phyloP scores from a whole-genome alignment of 2,888 invertebrate genomes.

The Brachylomia viminalis region DNA sequence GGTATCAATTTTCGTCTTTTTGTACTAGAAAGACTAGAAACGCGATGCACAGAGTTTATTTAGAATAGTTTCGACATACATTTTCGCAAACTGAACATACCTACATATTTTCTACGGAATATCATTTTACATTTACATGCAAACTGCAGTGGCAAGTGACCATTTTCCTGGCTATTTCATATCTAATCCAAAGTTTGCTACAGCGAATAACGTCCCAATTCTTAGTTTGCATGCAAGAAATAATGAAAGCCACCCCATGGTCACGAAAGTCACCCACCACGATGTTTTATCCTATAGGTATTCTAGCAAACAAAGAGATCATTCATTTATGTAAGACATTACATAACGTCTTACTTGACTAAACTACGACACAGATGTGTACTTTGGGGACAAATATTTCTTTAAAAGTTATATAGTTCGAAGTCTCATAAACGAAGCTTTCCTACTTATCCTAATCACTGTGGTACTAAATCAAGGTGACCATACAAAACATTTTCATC shows the following conservation, averaged over 20 bases:
- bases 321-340: not conserved
- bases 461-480: slow-evolving; percentile 8
- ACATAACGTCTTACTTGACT: not conserved
- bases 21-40: not conserved
- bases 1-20: not conserved
- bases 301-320: not conserved
- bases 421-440: not conserved
- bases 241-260: not conserved
- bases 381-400: not conserved
- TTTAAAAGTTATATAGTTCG: not conserved
- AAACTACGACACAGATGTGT: not conserved
- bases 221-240: not conserved
- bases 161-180: slow-evolving; percentile 13
- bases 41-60: not conserved
- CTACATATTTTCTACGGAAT: not conserved
- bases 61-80: not conserved
- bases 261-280: not conserved
- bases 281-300: not conserved
- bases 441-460: not conserved
- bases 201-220: not conserved
- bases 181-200: slow-evolving; percentile 14
- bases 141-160: slow-evolving; percentile 23
- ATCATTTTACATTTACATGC: slow-evolving; percentile 6
- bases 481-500: slow-evolving; percentile 19
- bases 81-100: slow-evolving; percentile 1